Evolutionary conservation across 1,140 invertebrate genomes (phyloP).

Genomic region (Archegozetes longisetosus): DNA sequence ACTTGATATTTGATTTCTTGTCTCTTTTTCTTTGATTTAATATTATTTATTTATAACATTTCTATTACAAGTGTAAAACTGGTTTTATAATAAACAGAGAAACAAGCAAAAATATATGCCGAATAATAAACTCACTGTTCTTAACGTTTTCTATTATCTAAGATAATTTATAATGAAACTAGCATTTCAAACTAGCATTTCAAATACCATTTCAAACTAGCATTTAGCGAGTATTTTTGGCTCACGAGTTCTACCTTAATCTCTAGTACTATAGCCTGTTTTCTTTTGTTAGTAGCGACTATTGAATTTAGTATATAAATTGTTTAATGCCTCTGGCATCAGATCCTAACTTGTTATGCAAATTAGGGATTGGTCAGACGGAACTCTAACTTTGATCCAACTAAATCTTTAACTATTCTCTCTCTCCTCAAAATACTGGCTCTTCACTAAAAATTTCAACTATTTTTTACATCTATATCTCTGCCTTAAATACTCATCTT

Average conservation of each 20-base stretch:
- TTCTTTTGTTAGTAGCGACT: neutral
- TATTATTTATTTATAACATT: neutral
- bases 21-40: neutral
- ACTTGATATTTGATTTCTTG: neutral
- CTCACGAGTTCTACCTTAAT: neutral
- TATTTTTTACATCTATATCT: neutral
- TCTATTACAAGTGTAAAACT: neutral
- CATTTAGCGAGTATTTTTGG: too few species aligned
- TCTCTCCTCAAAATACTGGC: neutral
- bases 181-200: too few species aligned
- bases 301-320: neutral
- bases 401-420: neutral
- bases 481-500: too few species aligned
- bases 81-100: neutral
- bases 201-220: too few species aligned
- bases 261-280: neutral
- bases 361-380: neutral
- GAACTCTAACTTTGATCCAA: neutral
- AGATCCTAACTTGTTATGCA: neutral
- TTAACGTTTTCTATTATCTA: neutral
- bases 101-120: neutral
- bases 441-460: neutral
- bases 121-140: neutral
- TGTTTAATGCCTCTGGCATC: neutral
- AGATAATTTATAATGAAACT: neutral